These are phyloP conservation scores for Phenganax stokvisi DNA, from an alignment of 92 coral and sea anemone genomes.

Conservation along the genomic window DNA sequence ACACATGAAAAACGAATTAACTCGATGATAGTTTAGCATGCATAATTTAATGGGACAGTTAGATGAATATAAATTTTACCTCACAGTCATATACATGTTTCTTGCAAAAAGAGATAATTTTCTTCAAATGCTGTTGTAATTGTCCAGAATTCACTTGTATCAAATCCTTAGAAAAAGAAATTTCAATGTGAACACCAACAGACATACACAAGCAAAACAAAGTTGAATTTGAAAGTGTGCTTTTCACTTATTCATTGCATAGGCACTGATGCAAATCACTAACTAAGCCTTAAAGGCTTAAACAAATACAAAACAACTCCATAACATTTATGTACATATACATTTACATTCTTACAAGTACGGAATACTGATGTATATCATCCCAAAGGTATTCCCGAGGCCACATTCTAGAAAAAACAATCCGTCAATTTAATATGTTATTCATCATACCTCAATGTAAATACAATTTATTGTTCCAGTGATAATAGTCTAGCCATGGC, in stretches of 20 bases:
- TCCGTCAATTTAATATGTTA: no score
- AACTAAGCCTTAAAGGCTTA: background rate
- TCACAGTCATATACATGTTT: conserved; percentile 94
- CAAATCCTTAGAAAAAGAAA: conserved; percentile 62
- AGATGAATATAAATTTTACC: conserved; percentile 39
- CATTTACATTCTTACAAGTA: conserved; percentile 13
- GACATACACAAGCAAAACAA: background rate
- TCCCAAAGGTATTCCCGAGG: conserved; percentile 99
- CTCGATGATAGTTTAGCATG: background rate
- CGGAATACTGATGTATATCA: conserved; percentile 93
- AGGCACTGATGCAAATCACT: background rate
- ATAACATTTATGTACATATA: background rate
- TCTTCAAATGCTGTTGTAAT: conserved; percentile 90
- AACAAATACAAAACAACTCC: background rate
- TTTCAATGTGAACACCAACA: background rate
- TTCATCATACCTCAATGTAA: no score
- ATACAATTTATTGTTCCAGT: no score
- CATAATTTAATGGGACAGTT: no score
- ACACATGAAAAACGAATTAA: background rate
- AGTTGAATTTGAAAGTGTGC: conserved; percentile 20
- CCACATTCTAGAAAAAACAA: conserved; percentile 60
- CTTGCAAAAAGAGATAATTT: conserved; percentile 77
- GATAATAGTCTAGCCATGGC: no score
- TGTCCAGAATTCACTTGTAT: conserved; percentile 92
- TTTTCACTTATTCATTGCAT: background rate